Evolutionary conservation across 2,888 invertebrate species (phyloP).

Genomic region (Pristionchus exspectatus): DNA sequence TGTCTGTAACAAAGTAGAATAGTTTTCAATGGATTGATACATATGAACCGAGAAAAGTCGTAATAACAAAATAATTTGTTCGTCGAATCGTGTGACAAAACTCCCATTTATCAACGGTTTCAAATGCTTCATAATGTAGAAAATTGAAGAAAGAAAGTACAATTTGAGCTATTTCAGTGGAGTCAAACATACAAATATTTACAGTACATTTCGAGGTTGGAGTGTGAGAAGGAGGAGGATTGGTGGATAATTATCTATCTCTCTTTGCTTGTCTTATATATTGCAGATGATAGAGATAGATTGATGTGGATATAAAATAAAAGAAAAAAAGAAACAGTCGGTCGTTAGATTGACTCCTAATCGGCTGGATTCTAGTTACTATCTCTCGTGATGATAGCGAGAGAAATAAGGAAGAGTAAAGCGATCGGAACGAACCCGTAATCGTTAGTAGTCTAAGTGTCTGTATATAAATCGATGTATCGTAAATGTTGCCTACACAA

Average conservation of each 20-base stretch:
- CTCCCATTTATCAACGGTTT: background rate
- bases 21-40: no score
- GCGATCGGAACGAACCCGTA: background rate
- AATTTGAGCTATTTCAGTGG: conserved; percentile 28
- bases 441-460: background rate
- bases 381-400: background rate
- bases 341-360: background rate
- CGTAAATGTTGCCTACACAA: conserved; percentile 2
- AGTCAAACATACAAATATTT: conserved; percentile 15
- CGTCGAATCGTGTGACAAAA: no score
- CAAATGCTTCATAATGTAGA: conserved; percentile 27
- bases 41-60: no score
- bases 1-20: no score
- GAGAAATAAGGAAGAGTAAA: background rate
- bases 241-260: background rate
- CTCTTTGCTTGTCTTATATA: background rate
- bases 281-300: background rate
- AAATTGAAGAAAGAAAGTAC: background rate
- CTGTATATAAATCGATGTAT: conserved; percentile 5
- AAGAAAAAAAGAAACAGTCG: background rate
- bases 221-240: background rate
- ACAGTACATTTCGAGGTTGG: conserved; percentile 36
- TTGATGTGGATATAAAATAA: background rate
- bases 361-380: background rate
- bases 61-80: no score